Conservation (phyloP, 1,140 invertebrate genomes). For the Bacillus rossius region DNA sequence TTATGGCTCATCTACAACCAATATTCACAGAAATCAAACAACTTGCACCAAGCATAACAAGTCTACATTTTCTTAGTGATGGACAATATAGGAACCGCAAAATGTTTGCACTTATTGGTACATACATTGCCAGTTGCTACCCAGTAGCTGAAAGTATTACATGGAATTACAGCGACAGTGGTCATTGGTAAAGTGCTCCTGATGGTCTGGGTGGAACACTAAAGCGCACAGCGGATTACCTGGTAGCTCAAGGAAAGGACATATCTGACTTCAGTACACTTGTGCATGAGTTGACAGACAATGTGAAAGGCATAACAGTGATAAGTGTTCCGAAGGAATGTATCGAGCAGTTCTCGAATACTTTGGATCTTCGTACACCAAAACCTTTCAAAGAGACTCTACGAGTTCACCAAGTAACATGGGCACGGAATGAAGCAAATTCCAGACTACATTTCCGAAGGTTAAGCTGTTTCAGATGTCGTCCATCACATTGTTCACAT, state of each 20-base stretch:
- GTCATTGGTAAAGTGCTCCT: constrained; percentile 34
- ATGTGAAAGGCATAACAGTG: too few species aligned
- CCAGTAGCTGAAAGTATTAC: constrained; percentile 8
- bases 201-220: constrained; percentile 38
- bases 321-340: too few species aligned
- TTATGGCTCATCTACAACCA: constrained; percentile 36
- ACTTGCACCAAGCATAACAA: constrained; percentile 19
- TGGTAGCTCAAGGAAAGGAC: constrained; percentile 23
- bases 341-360: too few species aligned
- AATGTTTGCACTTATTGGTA: background rate
- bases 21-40: constrained; percentile 25
- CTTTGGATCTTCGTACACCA: too few species aligned
- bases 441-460: too few species aligned
- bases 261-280: constrained; percentile 17
- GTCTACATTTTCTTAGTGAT: constrained; percentile 23
- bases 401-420: too few species aligned
- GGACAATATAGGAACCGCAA: constrained; percentile 19
- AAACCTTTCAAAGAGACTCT: too few species aligned
- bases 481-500: too few species aligned
- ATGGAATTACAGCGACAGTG: constrained; percentile 35
- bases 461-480: too few species aligned
- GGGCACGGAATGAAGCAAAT: too few species aligned
- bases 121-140: background rate
- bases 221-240: constrained; percentile 36
- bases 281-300: too few species aligned